Percentiles rank a stretch among this genome's conserved stretches.
Conservation (phyloP, 64 coral and sea anemone species). For the Actinia tenebrosa region DNA sequence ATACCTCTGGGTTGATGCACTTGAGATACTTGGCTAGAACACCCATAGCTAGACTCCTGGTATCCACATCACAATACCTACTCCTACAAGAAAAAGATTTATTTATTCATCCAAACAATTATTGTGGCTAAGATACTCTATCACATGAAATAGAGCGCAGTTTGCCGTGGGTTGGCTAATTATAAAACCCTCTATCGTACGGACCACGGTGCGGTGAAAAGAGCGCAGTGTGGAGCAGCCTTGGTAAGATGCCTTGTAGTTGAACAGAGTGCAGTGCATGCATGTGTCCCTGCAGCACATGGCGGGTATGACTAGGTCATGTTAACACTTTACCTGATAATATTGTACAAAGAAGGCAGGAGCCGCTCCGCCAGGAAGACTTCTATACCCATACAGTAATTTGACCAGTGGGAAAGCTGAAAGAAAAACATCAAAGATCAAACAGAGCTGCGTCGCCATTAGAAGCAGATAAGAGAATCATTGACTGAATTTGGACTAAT, state of each 20-base stretch:
- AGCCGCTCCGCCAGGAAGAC: conserved; percentile 70
- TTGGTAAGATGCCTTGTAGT: no score
- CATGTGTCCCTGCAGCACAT: background rate
- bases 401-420: conserved; percentile 77
- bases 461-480: no score
- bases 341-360: conserved; percentile 69
- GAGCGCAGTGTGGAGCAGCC: no score
- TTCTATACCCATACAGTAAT: conserved; percentile 56
- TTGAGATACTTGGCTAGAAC: conserved; percentile 84
- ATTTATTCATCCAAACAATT: background rate
- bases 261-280: no score
- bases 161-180: no score
- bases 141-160: no score
- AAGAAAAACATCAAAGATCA: background rate
- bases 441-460: background rate
- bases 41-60: conserved; percentile 73
- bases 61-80: conserved; percentile 47
- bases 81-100: conserved; percentile 26
- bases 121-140: no score
- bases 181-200: no score
- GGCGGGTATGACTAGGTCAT: no score
- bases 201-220: no score
- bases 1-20: conserved; percentile 68
- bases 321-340: background rate
- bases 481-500: no score